These are phyloP conservation scores for Palythoa caribaeorum DNA, from an alignment of 92 coral and sea anemone genomes.

Conservation along the genomic window DNA sequence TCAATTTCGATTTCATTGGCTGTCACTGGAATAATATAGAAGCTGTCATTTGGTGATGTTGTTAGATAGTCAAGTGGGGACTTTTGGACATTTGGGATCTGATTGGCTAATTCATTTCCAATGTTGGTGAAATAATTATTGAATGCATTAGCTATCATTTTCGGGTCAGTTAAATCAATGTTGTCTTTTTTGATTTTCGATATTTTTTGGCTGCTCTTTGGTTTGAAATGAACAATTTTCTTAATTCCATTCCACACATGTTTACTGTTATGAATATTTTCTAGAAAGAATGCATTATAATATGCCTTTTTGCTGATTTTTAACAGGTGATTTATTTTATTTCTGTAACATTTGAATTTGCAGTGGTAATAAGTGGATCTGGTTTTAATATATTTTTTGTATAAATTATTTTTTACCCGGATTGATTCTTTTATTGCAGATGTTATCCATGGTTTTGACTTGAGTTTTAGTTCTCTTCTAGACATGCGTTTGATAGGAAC, in stretches of 20 bases:
- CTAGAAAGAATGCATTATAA: conserved; percentile 50
- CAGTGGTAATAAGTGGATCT: conserved; percentile 58
- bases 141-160: conserved; percentile 44
- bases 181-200: conserved; percentile 37
- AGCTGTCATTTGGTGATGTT: conserved; percentile 17
- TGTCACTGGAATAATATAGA: conserved; percentile 40
- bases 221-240: conserved; percentile 58
- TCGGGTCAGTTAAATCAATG: conserved; percentile 49
- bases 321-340: conserved; percentile 59
- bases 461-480: conserved; percentile 54
- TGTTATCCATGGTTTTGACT: conserved; percentile 64
- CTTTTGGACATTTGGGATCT: conserved; percentile 31
- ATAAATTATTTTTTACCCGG: conserved; percentile 46
- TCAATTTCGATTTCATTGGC: conserved; percentile 40
- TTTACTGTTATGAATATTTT: conserved; percentile 53
- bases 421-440: conserved; percentile 58
- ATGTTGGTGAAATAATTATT: conserved; percentile 53
- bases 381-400: conserved; percentile 57
- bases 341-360: conserved; percentile 65
- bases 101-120: conserved; percentile 43
- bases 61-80: conserved; percentile 30
- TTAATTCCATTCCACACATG: conserved; percentile 68
- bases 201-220: conserved; percentile 44
- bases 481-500: conserved; percentile 53
- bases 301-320: conserved; percentile 60